These are phyloP conservation scores for Hyalella azteca DNA, from an alignment of 2,888 invertebrate genomes.

Conservation along the genomic window DNA sequence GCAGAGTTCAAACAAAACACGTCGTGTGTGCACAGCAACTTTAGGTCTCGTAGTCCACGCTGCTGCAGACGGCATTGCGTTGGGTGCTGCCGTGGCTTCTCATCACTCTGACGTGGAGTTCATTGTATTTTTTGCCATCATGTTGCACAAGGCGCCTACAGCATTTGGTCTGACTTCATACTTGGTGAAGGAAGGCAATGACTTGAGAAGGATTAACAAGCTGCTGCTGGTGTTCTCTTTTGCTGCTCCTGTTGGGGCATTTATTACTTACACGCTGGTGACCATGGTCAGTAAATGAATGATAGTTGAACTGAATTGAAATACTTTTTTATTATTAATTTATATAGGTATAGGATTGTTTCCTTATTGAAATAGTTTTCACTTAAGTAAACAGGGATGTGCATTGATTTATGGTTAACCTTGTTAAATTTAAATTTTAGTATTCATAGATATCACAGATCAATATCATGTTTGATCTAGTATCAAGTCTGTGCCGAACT, in stretches of 20 bases:
- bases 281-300: conserved; percentile 73
- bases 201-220: conserved; percentile 82
- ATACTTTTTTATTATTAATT: too few relatives aligned
- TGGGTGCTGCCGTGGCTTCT: conserved; percentile 97
- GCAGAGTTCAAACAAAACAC: conserved; percentile 29
- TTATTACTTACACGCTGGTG: conserved; percentile 91
- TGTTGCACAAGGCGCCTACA: conserved; percentile 99
- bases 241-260: conserved; percentile 86
- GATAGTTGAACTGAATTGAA: too few relatives aligned
- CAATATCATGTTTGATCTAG: too few relatives aligned
- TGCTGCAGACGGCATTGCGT: conserved; percentile 95
- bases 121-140: conserved; percentile 97
- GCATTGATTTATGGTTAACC: too few relatives aligned
- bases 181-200: conserved; percentile 91
- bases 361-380: too few relatives aligned
- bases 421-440: too few relatives aligned
- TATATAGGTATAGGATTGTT: too few relatives aligned
- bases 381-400: too few relatives aligned
- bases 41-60: conserved; percentile 97
- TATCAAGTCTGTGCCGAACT: too few relatives aligned
- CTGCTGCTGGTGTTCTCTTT: conserved; percentile 91
- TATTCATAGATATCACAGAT: too few relatives aligned
- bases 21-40: conserved; percentile 75
- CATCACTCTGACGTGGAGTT: conserved; percentile 95
- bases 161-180: conserved; percentile 99